Evolutionary conservation across 2,888 invertebrate species (phyloP), one percentile per base, ranked within the genome.

Genomic region (Troglohyphantes excavatus): DNA sequence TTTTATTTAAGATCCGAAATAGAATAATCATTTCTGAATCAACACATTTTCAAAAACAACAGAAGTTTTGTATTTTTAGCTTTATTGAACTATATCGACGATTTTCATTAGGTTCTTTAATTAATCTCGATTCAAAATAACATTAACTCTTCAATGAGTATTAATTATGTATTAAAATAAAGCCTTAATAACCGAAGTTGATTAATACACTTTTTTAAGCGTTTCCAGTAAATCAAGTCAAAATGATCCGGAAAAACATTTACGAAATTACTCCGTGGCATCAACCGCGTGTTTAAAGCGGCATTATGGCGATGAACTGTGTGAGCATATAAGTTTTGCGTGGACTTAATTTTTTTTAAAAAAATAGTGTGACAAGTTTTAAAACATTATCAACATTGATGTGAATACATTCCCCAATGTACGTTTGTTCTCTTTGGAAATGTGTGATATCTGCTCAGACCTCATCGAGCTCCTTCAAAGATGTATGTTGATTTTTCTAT

Each of bases 401-500:
- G 76, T 89, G 84, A 84, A 90, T 86, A 78, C 75, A 59, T 86
- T 87, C 78, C 86, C 87, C 82, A 87, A 87, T 87, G 90, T 73
- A 67, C 82, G 70, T 82, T 87, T 68, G 39, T 83, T 83, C 82
- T 72, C 68, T 70, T 75, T 87, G 76, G 90, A 90, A 86, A 90
- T 97, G 97, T 98, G 98, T 96, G 98, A 98, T 96, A 96, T 97
- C 95, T 98, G 98, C 95, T 96, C 96, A 94, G 97, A 98, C 95
- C 97, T 98, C 95, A 96, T 97, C 94, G 96, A 97, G 95, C 96
- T 98, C 94, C 96, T 98, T 94, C 95, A 97, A 93, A 95, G 96
- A 93, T 96, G 96, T 96, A 95, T 96, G 96, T 94, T 85, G 39
- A 53, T 27, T 79, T 83, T 76, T 53, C 23, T 59, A 70, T 65